Evolutionary conservation across 2,888 invertebrate species (phyloP), one percentile per base, ranked within the genome.

Genomic region (Latrodectus hesperus): DNA sequence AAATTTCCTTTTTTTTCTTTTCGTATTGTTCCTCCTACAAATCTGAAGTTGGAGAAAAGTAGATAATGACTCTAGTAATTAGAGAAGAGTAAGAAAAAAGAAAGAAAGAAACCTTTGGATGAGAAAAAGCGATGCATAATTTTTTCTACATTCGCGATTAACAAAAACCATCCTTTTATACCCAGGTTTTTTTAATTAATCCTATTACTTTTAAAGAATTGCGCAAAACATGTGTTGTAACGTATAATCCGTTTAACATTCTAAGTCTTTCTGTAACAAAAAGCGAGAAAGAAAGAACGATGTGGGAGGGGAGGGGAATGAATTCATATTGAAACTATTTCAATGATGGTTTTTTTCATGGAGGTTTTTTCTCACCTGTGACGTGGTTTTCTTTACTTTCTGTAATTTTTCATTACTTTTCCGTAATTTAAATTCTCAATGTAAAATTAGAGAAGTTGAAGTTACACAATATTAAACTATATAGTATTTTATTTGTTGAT

Each of bases 181-280:
- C 17, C 22, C 67, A 17, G 67, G 49, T 6, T 4, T 49, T 49
- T 17, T 60, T 51, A 71, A 87, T 82, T 87, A 87, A 87, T 87
- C 81, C 86, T 81, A 82, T 87, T 87, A 87, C 68, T 77, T n/a
- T 11, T 26, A 51, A 53, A 70, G 51, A 9, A 72, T 49, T 53
- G 72, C 70, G 60, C 10, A 67, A 73, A 82, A 81, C 86, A 87
- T 55, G 76, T 87, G 86, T 87, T 38, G 71, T 51, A 87, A 77
- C 38, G 65, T 55, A 53, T 87, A 80, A 86, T 86, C 86, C 76
- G 78, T 86, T 80, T 86, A 64, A 75, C 80, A 75, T 72, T 71
- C 55, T 49, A 70, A 72, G 68, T 5, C 14, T 52, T 67, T 38
- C 64, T 72, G 52, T n/a, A 70, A 60, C 17, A 51, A 72, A 80